Base-by-base conservation (phyloP, 2,888 invertebrate species). In the Celastrina argiolus region DNA sequence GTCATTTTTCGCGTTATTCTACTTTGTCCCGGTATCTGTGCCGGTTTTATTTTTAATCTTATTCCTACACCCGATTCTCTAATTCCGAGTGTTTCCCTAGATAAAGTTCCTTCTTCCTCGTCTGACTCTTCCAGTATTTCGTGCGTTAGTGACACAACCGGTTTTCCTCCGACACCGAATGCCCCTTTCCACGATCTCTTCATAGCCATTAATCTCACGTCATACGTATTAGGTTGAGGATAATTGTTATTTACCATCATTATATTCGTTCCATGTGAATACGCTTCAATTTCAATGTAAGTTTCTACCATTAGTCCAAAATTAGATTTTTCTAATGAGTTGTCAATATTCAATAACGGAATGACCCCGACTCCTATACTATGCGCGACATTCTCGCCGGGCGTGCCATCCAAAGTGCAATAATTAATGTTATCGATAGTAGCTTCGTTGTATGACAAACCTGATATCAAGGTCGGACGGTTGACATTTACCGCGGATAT, bases 151-250 rank as follows among this genome's bases (percentile, higher is more conserved):
- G 59, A 34, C 16, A 59, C 59, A 14, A 61, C 61, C 16, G 39
- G 61, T 61, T 61, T 61, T 1, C 61, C 36, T 16, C 36, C 61
- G 5, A 61, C 39, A 0, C 61, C 61, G 39, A 61, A 61, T 10
- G 61, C 61, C 2, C 61, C 36, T 61, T 61, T 31, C 61, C 61
- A 39, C 16, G 16, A 59, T 12, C 16, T 16, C 18, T 61, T 61
- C 16, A 36, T 18, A 0, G 61, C 39, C 12, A 61, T 12, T 18
- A 61, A 61, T 18, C 61, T 39, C 3, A 61, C 61, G 16, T 61
- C 10, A n/a, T 61, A 61, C 3, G 61, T 61, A 36, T 61, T 61
- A 12, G 61, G 61, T 12, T 61, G 61, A n/a, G 61, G 61, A n/a
- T 61, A 61, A 22, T 36, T 16, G 18, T 61, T 61, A 14, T 61